Base-by-base conservation (phyloP, 2,113 vertebrate genomes). In the Elgaria multicarinata region DNA sequence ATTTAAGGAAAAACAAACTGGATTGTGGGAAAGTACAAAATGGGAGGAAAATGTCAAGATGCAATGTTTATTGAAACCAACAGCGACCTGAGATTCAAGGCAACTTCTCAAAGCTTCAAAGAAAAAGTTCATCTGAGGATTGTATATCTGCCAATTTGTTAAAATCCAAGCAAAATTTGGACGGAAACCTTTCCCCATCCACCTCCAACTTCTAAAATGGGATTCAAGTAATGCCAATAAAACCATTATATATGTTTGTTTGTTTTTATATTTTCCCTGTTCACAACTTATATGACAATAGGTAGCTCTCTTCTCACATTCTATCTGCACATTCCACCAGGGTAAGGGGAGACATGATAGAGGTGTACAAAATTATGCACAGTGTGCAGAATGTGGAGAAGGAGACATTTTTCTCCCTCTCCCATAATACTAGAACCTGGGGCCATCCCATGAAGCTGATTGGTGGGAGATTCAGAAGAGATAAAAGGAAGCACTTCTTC, bases 21-120 rank as follows among this genome's bases (percentile, higher is more conserved):
- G 39, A 58, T 62, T 71, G 75, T 87, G 80, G 64, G 62, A 83
- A 87, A 82, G 81, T 69, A 87, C 66, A 78, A 71, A 87, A 78
- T n/a, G 46, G 62, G 39, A 83, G 20, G 50, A 36, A 79, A 79
- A 85, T 44, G 74, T 67, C 88, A 85, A 89, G 74, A 89, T 42
- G 1, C 33, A 39, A 55, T 89, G 74, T 89, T 89, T 89, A 89
- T 85, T 85, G 74, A 89, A 85, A 89, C 82, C 26, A 89, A 50
- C 31, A 14, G n/a, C 85, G 82, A 89, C 88, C 88, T 89, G 67
- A 62, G 24, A 39, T 77, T 89, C 67, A 67, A 89, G 72, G 81
- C 58, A 64, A 77, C 55, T 77, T 75, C 81, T 76, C 8, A 20
- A 67, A 89, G 24, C 88, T 89, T 89, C 88, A 89, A 89, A 89